A percentile compares a stretch with the other conserved stretches of the same genome.
Conservation (phyloP, 2,797 vertebrate genomes). For the Anolis apletophallus region DNA sequence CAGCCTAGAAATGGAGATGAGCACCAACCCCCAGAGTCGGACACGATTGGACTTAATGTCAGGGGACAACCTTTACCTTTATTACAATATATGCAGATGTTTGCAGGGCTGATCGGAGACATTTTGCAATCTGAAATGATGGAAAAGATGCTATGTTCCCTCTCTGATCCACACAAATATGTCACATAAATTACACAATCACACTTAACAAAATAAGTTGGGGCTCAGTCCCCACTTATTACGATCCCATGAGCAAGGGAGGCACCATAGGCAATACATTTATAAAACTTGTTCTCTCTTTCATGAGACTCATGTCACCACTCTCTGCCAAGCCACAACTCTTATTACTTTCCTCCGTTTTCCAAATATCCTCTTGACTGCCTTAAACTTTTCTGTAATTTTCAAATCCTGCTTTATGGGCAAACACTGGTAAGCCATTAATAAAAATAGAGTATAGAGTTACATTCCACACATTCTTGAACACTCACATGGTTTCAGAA, state of each 20-base stretch:
- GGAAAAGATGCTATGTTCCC: not conserved
- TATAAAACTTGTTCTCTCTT: not conserved
- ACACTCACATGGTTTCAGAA: not conserved
- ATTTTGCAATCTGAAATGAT: not conserved
- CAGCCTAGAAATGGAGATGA: too few species aligned
- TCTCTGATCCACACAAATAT: too few species aligned
- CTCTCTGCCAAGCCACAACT: not conserved
- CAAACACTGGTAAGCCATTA: not conserved
- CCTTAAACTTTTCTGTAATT: not conserved
- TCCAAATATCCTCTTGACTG: not conserved
- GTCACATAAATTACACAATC: not conserved
- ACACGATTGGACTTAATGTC: too few species aligned
- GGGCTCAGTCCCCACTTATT: not conserved
- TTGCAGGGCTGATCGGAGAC: not conserved
- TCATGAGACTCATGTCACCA: not conserved
- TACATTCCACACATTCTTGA: constrained; percentile 1
- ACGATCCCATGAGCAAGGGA: not conserved
- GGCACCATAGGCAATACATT: not conserved
- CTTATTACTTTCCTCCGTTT: constrained; percentile 9
- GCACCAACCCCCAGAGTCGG: too few species aligned
- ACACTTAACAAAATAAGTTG: not conserved
- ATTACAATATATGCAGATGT: not conserved
- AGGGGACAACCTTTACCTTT: too few species aligned
- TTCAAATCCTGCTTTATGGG: not conserved
- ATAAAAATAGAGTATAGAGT: not conserved